Evolutionary conservation across 1,140 invertebrate species (phyloP).

Genomic region (Halictus rubicundus): DNA sequence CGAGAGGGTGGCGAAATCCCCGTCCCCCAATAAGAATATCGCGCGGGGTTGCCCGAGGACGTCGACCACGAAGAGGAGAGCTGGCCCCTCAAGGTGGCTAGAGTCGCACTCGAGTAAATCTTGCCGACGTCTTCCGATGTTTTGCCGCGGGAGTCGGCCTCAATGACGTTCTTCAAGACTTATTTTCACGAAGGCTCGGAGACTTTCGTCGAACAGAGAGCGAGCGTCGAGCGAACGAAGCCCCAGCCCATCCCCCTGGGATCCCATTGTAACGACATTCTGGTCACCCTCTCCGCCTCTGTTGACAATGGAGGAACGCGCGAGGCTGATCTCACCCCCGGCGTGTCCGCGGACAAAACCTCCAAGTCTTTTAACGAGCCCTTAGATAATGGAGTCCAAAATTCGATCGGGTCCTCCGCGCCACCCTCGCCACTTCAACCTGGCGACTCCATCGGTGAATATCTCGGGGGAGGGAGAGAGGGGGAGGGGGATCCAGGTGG

Average conservation of each 20-base stretch:
- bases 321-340: constrained; percentile 30
- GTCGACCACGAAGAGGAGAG: background rate
- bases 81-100: background rate
- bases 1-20: too few relatives aligned
- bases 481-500: constrained; percentile 38
- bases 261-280: constrained; percentile 30
- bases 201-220: background rate
- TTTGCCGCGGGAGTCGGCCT: constrained; percentile 22
- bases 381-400: constrained; percentile 11
- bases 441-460: constrained; percentile 3
- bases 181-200: background rate
- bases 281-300: constrained; percentile 21
- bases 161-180: constrained; percentile 30
- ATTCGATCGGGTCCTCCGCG: constrained; percentile 30
- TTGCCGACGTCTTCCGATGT: constrained; percentile 18
- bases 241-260: background rate
- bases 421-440: too few relatives aligned
- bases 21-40: background rate
- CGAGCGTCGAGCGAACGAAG: too few relatives aligned
- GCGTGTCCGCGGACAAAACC: constrained; percentile 44
- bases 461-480: constrained; percentile 32
- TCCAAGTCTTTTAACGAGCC: constrained; percentile 44
- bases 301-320: constrained; percentile 34
- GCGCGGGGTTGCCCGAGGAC: background rate
- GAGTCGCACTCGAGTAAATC: background rate